Evolutionary conservation across 2,888 invertebrate genomes (phyloP).

Genomic region (Omphaloscelis lunosa): DNA sequence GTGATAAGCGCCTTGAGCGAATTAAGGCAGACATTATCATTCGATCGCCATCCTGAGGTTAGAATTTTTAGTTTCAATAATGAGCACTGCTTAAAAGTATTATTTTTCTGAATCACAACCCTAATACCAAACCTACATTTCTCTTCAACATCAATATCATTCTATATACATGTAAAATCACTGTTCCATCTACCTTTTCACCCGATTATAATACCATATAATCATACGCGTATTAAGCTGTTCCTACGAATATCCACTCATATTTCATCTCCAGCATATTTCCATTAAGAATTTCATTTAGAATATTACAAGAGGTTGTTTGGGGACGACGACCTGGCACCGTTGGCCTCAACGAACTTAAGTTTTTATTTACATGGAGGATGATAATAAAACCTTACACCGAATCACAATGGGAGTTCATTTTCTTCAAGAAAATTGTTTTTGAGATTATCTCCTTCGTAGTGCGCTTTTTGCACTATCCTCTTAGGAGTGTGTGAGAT

Average conservation of each 20-base stretch:
- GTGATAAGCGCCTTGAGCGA: neutral
- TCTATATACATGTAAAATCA: slow-evolving; percentile 21
- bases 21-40: neutral
- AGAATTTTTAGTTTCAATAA: neutral
- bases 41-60: neutral
- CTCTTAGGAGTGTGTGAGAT: slow-evolving; percentile 53
- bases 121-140: neutral
- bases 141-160: slow-evolving; percentile 16
- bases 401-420: slow-evolving; percentile 58
- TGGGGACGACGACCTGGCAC: slow-evolving; percentile 52
- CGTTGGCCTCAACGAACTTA: slow-evolving; percentile 46
- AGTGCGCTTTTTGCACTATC: slow-evolving; percentile 50
- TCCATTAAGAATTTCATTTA: slow-evolving; percentile 66
- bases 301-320: slow-evolving; percentile 65
- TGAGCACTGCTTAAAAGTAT: neutral
- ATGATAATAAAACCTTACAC: slow-evolving; percentile 64
- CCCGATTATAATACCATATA: slow-evolving; percentile 44
- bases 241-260: slow-evolving; percentile 39
- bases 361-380: slow-evolving; percentile 64
- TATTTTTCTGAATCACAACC: neutral
- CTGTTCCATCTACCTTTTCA: slow-evolving; percentile 30
- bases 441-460: slow-evolving; percentile 56
- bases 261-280: slow-evolving; percentile 58
- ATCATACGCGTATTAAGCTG: slow-evolving; percentile 55
- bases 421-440: slow-evolving; percentile 67